These are phyloP conservation scores for Ametastegia equiseti DNA, from an alignment of 2,888 invertebrate genomes.

Conservation along the genomic window DNA sequence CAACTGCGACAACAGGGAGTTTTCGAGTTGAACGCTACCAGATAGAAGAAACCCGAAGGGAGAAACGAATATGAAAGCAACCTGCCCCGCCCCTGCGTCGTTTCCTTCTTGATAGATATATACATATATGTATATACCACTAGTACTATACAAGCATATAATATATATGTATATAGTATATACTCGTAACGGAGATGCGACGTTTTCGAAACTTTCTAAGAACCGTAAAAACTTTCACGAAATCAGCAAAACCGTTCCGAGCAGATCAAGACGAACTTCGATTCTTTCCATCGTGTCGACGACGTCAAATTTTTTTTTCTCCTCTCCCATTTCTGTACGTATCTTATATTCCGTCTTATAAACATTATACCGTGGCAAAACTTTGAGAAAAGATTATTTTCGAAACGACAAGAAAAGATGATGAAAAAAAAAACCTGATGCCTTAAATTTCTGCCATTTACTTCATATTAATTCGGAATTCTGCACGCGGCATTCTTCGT, in stretches of 20 bases:
- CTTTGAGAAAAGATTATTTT: neutral
- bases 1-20: conserved; percentile 44
- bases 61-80: conserved; percentile 40
- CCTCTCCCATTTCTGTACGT: neutral
- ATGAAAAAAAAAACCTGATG: neutral
- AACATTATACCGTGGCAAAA: neutral
- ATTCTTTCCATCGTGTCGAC: conserved; percentile 19
- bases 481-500: too few species aligned
- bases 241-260: conserved; percentile 45
- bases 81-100: conserved; percentile 20
- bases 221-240: conserved; percentile 44
- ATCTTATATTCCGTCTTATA: neutral
- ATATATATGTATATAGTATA: too few species aligned
- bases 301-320: conserved; percentile 16
- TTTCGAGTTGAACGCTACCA: conserved; percentile 38
- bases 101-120: neutral
- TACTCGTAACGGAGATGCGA: neutral
- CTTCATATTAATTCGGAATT: too few species aligned
- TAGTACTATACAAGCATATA: too few species aligned
- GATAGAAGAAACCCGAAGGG: neutral
- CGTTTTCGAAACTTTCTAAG: conserved; percentile 39
- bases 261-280: conserved; percentile 31
- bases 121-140: too few species aligned
- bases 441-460: neutral
- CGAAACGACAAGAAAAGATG: too few species aligned